These are phyloP conservation scores for Mugil cephalus DNA, from an alignment of 2,113 vertebrate genomes.

Conservation along the genomic window DNA sequence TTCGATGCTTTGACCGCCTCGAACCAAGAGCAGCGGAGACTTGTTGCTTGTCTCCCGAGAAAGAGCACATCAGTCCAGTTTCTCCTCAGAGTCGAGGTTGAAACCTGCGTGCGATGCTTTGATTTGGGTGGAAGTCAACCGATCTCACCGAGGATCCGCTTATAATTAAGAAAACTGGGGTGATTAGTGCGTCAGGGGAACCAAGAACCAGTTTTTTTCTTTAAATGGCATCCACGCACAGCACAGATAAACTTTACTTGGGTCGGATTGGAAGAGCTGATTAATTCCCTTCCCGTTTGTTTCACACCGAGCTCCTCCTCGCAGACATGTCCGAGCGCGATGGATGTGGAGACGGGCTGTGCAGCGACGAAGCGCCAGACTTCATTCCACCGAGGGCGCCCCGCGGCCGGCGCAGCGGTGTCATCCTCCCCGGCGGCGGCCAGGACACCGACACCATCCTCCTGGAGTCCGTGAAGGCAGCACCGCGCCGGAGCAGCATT, in stretches of 20 bases:
- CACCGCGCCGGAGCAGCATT: conserved; percentile 95
- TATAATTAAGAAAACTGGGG: conserved; percentile 42
- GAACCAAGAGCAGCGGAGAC: conserved; percentile 48
- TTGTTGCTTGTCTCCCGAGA: conserved; percentile 77
- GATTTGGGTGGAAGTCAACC: conserved; percentile 41
- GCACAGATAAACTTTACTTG: conserved; percentile 62
- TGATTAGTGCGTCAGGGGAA: conserved; percentile 38
- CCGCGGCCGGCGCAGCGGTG: conserved; percentile 87
- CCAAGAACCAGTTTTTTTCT: conserved; percentile 10
- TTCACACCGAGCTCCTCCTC: conserved; percentile 29
- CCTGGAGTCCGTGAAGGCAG: conserved; percentile 88
- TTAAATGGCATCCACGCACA: conserved; percentile 61
- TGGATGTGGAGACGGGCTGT: conserved; percentile 78
- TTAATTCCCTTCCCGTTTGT: conserved; percentile 9
- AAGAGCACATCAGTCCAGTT: conserved; percentile 40
- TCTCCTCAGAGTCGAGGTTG: conserved; percentile 23
- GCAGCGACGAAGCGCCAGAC: conserved; percentile 79
- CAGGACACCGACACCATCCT: conserved; percentile 83
- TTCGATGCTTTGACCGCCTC: conserved; percentile 1
- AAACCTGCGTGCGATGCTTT: conserved; percentile 52
- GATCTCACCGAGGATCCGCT: neutral
- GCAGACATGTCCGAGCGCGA: conserved; percentile 84
- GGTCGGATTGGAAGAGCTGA: conserved; percentile 43
- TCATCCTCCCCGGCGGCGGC: conserved; percentile 75
- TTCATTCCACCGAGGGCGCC: conserved; percentile 68